These are phyloP conservation scores for Coluber constrictor DNA, from an alignment of 2,797 vertebrate species.

Conservation along the genomic window DNA sequence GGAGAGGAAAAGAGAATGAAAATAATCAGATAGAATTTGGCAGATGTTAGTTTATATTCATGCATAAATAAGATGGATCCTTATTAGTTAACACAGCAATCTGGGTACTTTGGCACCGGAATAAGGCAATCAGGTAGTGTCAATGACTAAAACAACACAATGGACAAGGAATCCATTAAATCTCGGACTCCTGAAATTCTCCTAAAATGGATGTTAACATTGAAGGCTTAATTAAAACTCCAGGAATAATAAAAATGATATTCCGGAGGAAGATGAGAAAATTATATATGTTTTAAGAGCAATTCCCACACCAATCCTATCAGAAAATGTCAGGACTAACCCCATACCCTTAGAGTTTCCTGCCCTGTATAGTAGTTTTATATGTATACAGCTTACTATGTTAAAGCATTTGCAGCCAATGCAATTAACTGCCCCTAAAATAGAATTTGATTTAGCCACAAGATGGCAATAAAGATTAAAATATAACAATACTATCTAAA, in stretches of 20 bases:
- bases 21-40: conserved; percentile 44
- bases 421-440: not conserved
- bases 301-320: not conserved
- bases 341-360: not conserved
- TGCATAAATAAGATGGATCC: conserved; percentile 19
- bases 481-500: conserved; percentile 33
- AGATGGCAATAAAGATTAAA: conserved; percentile 70
- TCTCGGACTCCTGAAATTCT: not conserved
- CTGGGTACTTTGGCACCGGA: conserved; percentile 31
- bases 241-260: not conserved
- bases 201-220: not conserved
- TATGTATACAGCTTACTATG: not conserved
- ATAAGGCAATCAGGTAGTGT: not conserved
- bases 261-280: not conserved
- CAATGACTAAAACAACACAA: conserved; percentile 1
- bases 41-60: conserved; percentile 39
- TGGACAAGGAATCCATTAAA: not conserved
- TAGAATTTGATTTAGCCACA: conserved; percentile 50
- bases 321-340: not conserved
- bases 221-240: not conserved
- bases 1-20: conserved; percentile 25
- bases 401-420: conserved; percentile 16
- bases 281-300: not conserved
- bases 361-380: not conserved
- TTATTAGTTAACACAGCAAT: conserved; percentile 27